phyloP scores from a whole-genome alignment of 2,113 vertebrate genomes.

The Sylvicapra grimmia region DNA sequence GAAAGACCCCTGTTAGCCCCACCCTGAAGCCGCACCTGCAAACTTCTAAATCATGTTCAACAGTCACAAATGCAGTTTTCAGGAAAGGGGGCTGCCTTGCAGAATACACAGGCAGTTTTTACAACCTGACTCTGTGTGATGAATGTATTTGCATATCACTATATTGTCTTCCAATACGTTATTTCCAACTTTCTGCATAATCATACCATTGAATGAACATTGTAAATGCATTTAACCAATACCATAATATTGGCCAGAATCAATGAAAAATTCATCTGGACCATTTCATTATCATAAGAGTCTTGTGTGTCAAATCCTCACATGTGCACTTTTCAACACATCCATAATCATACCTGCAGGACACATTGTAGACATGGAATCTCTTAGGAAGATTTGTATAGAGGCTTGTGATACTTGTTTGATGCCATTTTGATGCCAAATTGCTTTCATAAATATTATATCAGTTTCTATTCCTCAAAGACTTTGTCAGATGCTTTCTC shows the following conservation, averaged over 20 bases:
- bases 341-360: not conserved
- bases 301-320: not conserved
- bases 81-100: not conserved
- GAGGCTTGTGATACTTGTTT: not conserved
- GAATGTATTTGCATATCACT: not conserved
- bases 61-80: not conserved
- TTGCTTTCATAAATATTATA: not conserved
- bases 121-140: not conserved
- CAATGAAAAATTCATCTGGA: not conserved
- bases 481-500: not conserved
- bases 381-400: not conserved
- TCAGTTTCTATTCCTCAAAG: not conserved
- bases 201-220: not conserved
- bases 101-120: not conserved
- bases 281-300: not conserved
- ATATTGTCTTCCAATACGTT: not conserved
- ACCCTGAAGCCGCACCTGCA: not conserved
- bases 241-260: not conserved
- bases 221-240: not conserved
- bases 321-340: not conserved
- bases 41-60: too few species aligned
- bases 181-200: not conserved
- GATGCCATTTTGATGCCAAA: not conserved
- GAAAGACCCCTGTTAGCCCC: not conserved
- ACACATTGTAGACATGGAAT: not conserved